A percentile compares a stretch with the other conserved stretches of the same genome.
Evolutionary conservation across 2,113 vertebrate genomes (phyloP).

Genomic region (Aldabrachelys gigantea): DNA sequence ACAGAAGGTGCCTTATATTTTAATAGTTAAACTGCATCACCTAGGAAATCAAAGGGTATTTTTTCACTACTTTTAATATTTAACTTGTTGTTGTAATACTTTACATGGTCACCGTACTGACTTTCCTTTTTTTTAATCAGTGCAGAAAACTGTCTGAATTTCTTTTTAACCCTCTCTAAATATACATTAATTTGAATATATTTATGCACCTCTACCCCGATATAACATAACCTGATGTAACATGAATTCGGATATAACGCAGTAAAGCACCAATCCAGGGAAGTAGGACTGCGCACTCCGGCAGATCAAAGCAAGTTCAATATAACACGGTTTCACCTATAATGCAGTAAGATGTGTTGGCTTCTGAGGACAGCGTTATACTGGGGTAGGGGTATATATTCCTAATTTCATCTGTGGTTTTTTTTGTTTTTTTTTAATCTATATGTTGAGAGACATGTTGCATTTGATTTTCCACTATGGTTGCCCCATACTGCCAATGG

Average conservation of each 20-base stretch:
- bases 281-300: too few species aligned
- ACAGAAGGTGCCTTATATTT: background rate
- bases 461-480: background rate
- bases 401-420: background rate
- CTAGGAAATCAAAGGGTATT: background rate
- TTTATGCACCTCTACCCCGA: background rate
- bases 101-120: background rate
- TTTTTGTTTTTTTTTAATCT: background rate
- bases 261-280: too few species aligned
- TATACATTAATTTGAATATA: background rate
- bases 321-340: too few species aligned
- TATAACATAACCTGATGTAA: too few species aligned
- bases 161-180: background rate
- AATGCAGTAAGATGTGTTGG: too few species aligned
- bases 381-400: background rate
- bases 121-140: background rate
- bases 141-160: background rate
- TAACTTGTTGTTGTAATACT: background rate
- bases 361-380: too few species aligned
- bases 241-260: too few species aligned
- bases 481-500: background rate
- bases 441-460: background rate
- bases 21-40: background rate
- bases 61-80: background rate
- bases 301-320: too few species aligned